These are phyloP conservation scores for Eleutherodactylus coqui DNA, from an alignment of 2,797 vertebrate species.

Conservation along the genomic window DNA sequence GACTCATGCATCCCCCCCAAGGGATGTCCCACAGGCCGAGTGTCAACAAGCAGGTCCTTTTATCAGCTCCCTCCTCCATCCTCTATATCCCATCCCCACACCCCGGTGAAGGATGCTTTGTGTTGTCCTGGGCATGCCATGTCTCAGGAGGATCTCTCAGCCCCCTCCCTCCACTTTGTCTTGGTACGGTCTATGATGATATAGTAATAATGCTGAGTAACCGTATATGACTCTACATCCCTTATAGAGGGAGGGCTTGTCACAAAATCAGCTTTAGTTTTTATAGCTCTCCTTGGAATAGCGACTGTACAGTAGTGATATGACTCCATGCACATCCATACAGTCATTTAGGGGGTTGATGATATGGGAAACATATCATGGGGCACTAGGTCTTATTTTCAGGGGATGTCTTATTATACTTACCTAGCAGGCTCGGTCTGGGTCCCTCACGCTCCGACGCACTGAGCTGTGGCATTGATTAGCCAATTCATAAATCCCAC, in stretches of 20 bases:
- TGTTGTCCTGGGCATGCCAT: not conserved
- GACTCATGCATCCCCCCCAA: slow-evolving; percentile 31
- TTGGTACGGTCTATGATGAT: slow-evolving; percentile 21
- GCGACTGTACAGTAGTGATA: not conserved
- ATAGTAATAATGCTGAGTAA: slow-evolving; percentile 27
- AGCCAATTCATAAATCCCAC: too few species aligned
- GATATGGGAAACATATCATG: too few species aligned
- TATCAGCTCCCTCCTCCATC: not conserved
- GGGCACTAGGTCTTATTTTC: too few species aligned
- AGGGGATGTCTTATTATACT: too few species aligned
- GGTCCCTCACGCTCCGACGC: too few species aligned
- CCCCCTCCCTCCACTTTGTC: not conserved
- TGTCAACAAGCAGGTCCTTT: not conserved
- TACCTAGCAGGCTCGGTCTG: too few species aligned
- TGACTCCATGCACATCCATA: not conserved
- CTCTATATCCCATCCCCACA: not conserved
- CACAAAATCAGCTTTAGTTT: not conserved
- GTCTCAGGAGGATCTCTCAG: not conserved
- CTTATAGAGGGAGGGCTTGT: not conserved
- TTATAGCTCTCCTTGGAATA: not conserved
- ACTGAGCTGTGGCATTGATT: too few species aligned
- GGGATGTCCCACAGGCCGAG: slow-evolving; percentile 6
- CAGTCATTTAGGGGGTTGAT: not conserved
- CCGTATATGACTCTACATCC: not conserved
- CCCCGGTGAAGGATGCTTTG: slow-evolving; percentile 39